A percentile compares a stretch with the other conserved stretches of the same genome.
These are phyloP conservation scores for Caenorhabditis brenneri DNA, from an alignment of 1,140 invertebrate genomes.

Conservation along the genomic window DNA sequence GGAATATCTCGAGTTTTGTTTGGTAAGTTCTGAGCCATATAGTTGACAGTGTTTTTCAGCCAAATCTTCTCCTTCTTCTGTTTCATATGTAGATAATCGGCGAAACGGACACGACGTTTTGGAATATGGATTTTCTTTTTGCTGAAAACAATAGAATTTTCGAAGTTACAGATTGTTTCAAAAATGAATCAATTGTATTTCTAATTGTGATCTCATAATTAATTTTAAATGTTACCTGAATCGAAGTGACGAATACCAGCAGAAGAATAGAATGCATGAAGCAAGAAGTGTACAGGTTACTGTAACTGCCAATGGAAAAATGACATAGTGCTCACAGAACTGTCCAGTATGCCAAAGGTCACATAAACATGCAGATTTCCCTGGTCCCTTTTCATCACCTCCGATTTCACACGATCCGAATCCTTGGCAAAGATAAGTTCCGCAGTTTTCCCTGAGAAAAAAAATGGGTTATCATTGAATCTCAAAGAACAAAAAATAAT, in stretches of 20 bases:
- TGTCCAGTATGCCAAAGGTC: neutral
- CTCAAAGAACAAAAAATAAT: no score
- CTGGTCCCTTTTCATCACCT: neutral
- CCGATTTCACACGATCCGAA: neutral
- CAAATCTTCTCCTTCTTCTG: neutral
- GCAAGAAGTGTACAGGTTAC: neutral
- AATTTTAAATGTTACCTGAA: neutral
- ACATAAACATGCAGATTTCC: neutral
- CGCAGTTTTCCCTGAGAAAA: neutral
- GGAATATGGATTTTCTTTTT: constrained; percentile 17
- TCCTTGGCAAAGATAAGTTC: neutral
- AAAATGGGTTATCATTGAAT: no score
- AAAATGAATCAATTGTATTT: neutral
- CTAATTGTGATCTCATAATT: no score
- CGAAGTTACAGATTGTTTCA: neutral
- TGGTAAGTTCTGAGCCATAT: neutral
- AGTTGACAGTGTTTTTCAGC: neutral
- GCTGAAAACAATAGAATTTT: neutral
- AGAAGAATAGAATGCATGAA: neutral
- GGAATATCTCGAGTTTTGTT: neutral
- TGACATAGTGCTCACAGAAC: neutral
- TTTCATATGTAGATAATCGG: neutral
- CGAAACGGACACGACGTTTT: neutral
- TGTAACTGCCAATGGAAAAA: neutral
- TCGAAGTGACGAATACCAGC: neutral